Percentiles rank a stretch among this genome's conserved stretches.
Conservation (phyloP, 1,140 invertebrate species). For the Ericerus pela region DNA sequence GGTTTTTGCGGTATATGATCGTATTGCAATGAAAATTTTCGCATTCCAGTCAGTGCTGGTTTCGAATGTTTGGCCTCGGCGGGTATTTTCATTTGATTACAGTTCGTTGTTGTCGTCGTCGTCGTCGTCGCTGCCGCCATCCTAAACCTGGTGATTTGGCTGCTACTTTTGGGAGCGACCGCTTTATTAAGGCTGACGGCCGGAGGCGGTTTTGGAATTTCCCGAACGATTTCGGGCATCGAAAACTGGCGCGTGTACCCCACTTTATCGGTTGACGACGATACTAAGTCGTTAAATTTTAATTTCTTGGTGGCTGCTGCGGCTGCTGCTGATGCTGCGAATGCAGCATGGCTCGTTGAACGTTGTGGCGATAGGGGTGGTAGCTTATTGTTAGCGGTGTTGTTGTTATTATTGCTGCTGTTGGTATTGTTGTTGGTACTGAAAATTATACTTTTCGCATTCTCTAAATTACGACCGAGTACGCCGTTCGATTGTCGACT, state of each 20-base stretch:
- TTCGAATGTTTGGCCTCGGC: conserved; percentile 18
- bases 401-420: neutral
- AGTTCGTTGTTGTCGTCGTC: too few relatives aligned
- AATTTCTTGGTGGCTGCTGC: neutral
- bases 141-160: neutral
- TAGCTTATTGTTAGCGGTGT: neutral
- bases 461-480: too few relatives aligned
- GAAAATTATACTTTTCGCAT: neutral
- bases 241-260: conserved; percentile 20
- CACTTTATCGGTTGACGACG: neutral
- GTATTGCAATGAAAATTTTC: conserved; percentile 27
- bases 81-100: too few relatives aligned
- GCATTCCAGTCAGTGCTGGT: conserved; percentile 25
- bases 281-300: neutral
- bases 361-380: neutral
- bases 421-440: neutral
- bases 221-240: conserved; percentile 22
- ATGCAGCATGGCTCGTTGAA: neutral
- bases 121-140: too few relatives aligned
- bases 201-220: conserved; percentile 8
- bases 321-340: neutral
- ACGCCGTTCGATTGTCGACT: conserved; percentile 28
- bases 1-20: conserved; percentile 18
- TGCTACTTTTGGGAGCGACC: neutral
- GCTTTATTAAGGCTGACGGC: conserved; percentile 9